phyloP scores from a whole-genome alignment of 2,888 invertebrate genomes.

The Tiliacea citrago region DNA sequence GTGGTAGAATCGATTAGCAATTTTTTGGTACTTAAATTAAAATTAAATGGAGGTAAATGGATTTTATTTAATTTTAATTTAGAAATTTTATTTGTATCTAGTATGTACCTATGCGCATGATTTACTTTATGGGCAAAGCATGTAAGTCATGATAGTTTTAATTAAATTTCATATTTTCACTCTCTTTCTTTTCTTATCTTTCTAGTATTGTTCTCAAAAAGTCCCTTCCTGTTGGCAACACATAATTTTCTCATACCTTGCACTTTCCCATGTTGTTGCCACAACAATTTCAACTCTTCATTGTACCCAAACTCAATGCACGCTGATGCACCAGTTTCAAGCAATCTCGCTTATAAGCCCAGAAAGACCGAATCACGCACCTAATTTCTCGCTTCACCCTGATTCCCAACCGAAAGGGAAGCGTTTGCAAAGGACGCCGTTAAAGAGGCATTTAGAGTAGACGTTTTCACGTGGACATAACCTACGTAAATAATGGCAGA shows the following conservation, averaged over 20 bases:
- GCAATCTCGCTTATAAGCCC: background rate
- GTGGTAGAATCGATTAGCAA: conserved; percentile 28
- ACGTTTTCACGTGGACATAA: too few relatives aligned
- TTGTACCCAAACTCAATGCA: background rate
- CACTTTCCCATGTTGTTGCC: too few relatives aligned
- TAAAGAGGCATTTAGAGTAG: conserved; percentile 70
- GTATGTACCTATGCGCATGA: too few relatives aligned
- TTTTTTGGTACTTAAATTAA: conserved; percentile 6
- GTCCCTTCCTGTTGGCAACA: background rate
- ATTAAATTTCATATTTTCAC: too few relatives aligned
- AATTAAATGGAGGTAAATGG: background rate
- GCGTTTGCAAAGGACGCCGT: conserved; percentile 62
- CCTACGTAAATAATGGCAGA: conserved; percentile 70
- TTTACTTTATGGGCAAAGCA: too few relatives aligned
- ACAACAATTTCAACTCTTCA: background rate
- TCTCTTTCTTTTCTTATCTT: too few relatives aligned
- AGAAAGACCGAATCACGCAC: conserved; percentile 6
- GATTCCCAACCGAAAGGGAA: conserved; percentile 24
- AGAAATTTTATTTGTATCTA: too few relatives aligned
- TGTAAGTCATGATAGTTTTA: too few relatives aligned
- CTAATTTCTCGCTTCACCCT: conserved; percentile 18
- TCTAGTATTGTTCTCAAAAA: background rate
- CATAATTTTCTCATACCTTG: background rate
- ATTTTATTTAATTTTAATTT: too few relatives aligned
- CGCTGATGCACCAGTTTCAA: background rate